Conservation (phyloP, 2,888 invertebrate species). For the Pardosa pseudoannulata region DNA sequence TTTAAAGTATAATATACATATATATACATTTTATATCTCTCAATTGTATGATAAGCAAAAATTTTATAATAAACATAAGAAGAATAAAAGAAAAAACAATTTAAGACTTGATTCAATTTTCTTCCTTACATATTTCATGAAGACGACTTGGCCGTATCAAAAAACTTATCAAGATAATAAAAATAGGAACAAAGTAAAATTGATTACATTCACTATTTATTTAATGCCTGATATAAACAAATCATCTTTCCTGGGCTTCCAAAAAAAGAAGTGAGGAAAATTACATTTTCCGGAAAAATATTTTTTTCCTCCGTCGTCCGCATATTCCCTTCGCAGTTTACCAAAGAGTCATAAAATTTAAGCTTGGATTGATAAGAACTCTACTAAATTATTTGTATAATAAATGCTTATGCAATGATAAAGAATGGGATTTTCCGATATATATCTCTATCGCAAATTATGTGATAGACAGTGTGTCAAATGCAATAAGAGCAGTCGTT, state of each 20-base stretch:
- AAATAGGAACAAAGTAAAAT: not conserved
- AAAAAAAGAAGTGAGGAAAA: not conserved
- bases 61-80: no score
- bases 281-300: not conserved
- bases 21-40: no score
- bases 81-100: no score
- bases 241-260: not conserved
- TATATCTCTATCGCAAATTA: not conserved
- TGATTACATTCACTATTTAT: not conserved
- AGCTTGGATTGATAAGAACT: not conserved
- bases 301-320: not conserved
- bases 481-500: not conserved
- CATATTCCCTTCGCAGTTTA: not conserved
- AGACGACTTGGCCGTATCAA: no score
- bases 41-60: no score
- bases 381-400: not conserved
- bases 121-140: no score
- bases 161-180: no score
- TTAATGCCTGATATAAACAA: not conserved
- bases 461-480: not conserved
- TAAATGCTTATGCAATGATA: not conserved
- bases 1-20: no score
- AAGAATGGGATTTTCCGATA: not conserved
- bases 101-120: no score
- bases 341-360: not conserved